Evolutionary conservation across 2,113 vertebrate species (phyloP).

Genomic region (Alectura lathami): DNA sequence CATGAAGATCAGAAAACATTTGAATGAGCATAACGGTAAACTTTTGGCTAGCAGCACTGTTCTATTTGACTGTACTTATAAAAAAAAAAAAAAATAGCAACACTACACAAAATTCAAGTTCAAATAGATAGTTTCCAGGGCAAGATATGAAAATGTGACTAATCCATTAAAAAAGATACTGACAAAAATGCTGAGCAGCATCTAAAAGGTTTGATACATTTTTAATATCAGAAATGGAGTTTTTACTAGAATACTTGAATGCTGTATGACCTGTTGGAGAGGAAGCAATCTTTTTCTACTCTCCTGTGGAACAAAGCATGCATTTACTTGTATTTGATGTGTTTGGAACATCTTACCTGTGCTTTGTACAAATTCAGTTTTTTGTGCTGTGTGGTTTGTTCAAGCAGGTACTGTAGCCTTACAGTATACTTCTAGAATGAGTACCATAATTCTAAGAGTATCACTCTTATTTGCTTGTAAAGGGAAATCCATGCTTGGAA

Average conservation of each 20-base stretch:
- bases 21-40: not conserved
- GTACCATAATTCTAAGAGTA: too few species aligned
- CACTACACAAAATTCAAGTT: not conserved
- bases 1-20: not conserved
- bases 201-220: not conserved
- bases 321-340: not conserved
- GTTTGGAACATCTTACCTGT: not conserved
- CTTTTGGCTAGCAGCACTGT: not conserved
- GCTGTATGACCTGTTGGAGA: not conserved
- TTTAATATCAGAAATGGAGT: not conserved
- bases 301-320: not conserved
- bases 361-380: not conserved
- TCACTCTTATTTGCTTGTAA: not conserved
- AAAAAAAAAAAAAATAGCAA: too few species aligned
- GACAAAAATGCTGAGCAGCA: not conserved
- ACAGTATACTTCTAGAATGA: not conserved
- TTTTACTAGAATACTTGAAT: not conserved
- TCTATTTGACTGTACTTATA: not conserved
- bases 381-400: not conserved
- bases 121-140: rapidly evolving
- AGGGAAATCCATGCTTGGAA: not conserved
- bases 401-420: not conserved
- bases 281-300: not conserved
- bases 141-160: not conserved
- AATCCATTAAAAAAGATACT: not conserved